Evolutionary conservation across 2,797 vertebrate species (phyloP), one percentile per base, ranked within the genome.

Genomic region (Chiloscyllium punctatum): DNA sequence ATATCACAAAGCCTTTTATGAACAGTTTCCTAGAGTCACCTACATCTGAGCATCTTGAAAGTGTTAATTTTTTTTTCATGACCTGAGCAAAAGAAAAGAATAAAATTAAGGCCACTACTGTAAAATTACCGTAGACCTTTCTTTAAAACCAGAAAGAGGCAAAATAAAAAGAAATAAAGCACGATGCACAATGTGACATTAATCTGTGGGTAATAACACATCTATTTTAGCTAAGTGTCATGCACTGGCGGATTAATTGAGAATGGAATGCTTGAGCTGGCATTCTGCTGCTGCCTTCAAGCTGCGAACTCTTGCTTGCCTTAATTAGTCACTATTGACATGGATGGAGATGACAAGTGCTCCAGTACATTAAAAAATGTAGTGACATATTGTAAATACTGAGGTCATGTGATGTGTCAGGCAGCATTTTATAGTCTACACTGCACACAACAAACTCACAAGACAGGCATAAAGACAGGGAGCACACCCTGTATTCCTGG

Each of bases 131-230:
- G 48, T 94, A 33, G 30, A 21, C 69, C 68, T 77, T 53, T 74
- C 69, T 48, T 95, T 53, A 95, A 95, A 51, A 27, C 94, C 94
- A 33, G 94, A 95, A 57, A n/a, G 69, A 95, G 48, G 27, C 69
- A 74, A 53, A 74, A 74, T 9, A 11, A 74, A 71, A 37, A 21
- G 74, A 33, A 74, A 74, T 51, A 86, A 82, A 74, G 62, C 15
- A 30, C 53, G 92, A 95, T 96, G 94, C 82, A 86, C 68, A 96
- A 66, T 62, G 94, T 95, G 92, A 96, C 95, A 96, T 94, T 96
- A 95, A 96, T 95, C 95, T 96, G 91, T 96, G 95, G 95, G 77
- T 96, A 96, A 82, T 92, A 95, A 77, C 95, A 95, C 96, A 95
- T 96, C 86, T 96, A 77, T 95, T 96, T 96, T 88, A 95, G 74